Base-by-base conservation (phyloP, 2,113 vertebrate species). In the Calypte anna region DNA sequence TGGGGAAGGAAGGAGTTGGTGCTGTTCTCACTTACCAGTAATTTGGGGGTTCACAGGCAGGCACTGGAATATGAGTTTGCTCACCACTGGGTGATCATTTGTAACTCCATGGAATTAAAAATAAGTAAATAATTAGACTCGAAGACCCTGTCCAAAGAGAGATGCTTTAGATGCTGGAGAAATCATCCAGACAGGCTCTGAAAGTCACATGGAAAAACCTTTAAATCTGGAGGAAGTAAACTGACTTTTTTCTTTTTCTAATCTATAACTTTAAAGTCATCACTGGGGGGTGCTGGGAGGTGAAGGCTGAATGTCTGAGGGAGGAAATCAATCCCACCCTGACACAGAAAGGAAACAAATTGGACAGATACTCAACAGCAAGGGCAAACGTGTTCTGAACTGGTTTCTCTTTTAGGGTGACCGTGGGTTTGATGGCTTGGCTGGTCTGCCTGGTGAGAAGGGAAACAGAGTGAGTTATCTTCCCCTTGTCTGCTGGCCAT, bases 401-500 rank as follows among this genome's bases (percentile, higher is more conserved):
- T 85, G 70, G 2, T 74, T 94, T 70, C 86, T 48, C 59, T 95
- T 86, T 33, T 82, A 99, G 99, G 99, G 99, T 76, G 99, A 99
- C 97, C 96, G 99, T 61, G 99, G 99, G 9, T 99, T 99, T 11
- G 99, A 99, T 62, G 99, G 99, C 38, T 96, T 99, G 82, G 98
- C 99, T 59, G 99, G 99, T 83, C 97, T 99, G 83, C 99, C 99
- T 6, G 99, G 99, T 15, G 99, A 99, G 98, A 99, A 99, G 85
- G 99, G 99, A 76, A 98, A 99, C 81, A 98, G 99, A 95, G 99
- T 99, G 76, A 98, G 99, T 96, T 46, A 2, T 12, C 10, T 33
- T 31, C 38, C 21, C 0, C 15, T 67, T 67, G 38, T 54, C 43
- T 25, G 13, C 2, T 20, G 55, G 5, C 2, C 25, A 8, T 5